Percentiles rank a stretch among this genome's conserved stretches.
Conservation (phyloP, 2,888 invertebrate genomes). For the Ophion obscuratus region DNA sequence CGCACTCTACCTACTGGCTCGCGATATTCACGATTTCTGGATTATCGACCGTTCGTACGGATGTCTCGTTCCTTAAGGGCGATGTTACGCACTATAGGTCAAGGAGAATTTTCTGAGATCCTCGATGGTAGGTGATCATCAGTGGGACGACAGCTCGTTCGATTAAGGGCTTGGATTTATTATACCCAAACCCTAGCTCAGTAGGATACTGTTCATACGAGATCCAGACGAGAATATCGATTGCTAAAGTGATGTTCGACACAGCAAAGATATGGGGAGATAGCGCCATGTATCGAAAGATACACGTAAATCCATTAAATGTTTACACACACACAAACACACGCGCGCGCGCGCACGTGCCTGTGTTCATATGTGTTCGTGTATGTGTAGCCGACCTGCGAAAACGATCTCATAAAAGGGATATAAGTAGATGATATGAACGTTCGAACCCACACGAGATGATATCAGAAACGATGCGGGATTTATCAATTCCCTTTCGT, state of each 20-base stretch:
- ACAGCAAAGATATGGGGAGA: background rate
- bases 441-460: slow-evolving; percentile 12
- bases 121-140: background rate
- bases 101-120: background rate
- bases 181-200: background rate
- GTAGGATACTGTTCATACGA: background rate
- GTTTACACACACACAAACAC: background rate
- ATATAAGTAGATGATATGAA: slow-evolving; percentile 12
- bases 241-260: background rate
- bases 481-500: slow-evolving; percentile 30
- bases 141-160: background rate
- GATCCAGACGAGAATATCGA: background rate
- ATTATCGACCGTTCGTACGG: background rate
- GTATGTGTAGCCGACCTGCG: background rate
- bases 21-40: slow-evolving; percentile 3
- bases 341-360: too few species aligned
- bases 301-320: background rate
- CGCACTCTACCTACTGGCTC: background rate
- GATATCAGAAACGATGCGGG: slow-evolving; percentile 12
- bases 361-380: too few species aligned
- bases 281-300: background rate
- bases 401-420: background rate
- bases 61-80: too few species aligned
- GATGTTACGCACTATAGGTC: background rate
- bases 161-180: background rate